These are phyloP conservation scores for Danio aesculapii DNA, from an alignment of 2,797 vertebrate genomes.

Conservation along the genomic window DNA sequence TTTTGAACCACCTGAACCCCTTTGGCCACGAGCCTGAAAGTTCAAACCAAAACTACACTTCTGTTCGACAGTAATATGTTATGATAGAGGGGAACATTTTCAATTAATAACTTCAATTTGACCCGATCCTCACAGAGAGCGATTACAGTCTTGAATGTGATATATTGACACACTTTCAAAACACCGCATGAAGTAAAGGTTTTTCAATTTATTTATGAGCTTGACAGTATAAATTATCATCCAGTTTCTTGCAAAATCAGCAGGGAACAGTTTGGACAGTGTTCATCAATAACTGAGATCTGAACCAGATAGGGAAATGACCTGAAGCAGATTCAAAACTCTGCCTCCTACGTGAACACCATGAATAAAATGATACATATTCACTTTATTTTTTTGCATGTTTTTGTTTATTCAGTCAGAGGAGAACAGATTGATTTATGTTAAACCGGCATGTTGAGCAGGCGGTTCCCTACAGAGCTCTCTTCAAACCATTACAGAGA, in stretches of 20 bases:
- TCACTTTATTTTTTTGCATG: background rate
- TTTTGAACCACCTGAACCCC: too few relatives aligned
- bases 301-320: background rate
- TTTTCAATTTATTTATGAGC: background rate
- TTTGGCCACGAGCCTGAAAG: too few relatives aligned
- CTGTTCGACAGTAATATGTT: background rate
- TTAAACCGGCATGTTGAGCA: background rate
- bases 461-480: background rate
- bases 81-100: background rate
- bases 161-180: too few relatives aligned
- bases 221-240: background rate
- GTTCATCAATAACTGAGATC: background rate
- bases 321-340: background rate
- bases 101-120: background rate
- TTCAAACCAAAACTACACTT: too few relatives aligned
- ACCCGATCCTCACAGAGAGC: background rate
- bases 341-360: background rate
- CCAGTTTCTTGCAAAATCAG: background rate
- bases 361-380: background rate
- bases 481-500: conserved; percentile 19
- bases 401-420: conserved; percentile 2
- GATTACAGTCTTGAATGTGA: background rate
- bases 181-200: background rate
- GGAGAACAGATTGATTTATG: conserved; percentile 1
- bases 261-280: background rate